These are phyloP conservation scores for Leptonema lineaticorne DNA, from an alignment of 1,140 invertebrate species.

Conservation along the genomic window DNA sequence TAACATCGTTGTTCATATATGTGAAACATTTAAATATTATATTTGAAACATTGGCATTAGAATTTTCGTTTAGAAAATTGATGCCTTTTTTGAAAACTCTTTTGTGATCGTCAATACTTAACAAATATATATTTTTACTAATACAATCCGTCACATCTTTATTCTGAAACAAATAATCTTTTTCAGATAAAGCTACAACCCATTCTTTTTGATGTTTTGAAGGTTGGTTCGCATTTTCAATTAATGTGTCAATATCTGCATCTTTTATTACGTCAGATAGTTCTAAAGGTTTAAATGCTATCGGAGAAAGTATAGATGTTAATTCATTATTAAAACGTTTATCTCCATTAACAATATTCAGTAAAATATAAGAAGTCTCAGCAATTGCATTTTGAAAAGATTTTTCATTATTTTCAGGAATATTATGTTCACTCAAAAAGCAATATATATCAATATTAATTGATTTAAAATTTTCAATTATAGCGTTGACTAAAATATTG, in stretches of 20 bases:
- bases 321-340: conserved; percentile 29
- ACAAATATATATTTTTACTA: conserved; percentile 7
- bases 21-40: conserved; percentile 22
- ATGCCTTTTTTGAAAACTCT: conserved; percentile 22
- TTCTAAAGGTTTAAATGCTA: conserved; percentile 29
- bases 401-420: conserved; percentile 17
- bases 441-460: conserved; percentile 34
- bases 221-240: conserved; percentile 14
- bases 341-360: conserved; percentile 23
- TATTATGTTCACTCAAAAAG: conserved; percentile 35
- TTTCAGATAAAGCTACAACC: conserved; percentile 27
- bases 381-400: conserved; percentile 32
- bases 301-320: conserved; percentile 22
- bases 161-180: conserved; percentile 33
- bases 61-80: conserved; percentile 21
- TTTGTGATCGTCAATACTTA: neutral
- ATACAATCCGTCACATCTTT: conserved; percentile 28
- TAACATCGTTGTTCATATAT: neutral
- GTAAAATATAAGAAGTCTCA: conserved; percentile 32
- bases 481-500: conserved; percentile 15
- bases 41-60: conserved; percentile 6
- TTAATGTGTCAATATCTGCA: conserved; percentile 18
- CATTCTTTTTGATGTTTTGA: conserved; percentile 24
- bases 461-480: conserved; percentile 24
- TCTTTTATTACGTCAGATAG: conserved; percentile 26